Evolutionary conservation across 1,140 invertebrate genomes (phyloP), one percentile per base, ranked within the genome.

Genomic region (Parasteatoda tepidariorum): DNA sequence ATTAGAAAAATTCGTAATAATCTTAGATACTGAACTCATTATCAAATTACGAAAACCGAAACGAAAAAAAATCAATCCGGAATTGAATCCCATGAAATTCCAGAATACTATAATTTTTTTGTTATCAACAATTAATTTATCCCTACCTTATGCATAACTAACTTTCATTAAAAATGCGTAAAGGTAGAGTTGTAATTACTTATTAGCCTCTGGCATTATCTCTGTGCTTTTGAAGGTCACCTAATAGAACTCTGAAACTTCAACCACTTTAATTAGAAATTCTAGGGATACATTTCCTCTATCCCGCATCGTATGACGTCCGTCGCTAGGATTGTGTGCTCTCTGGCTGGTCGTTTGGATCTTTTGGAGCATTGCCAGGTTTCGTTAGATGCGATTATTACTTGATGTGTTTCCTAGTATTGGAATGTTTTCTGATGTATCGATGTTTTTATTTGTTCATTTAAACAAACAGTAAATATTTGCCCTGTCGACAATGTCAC

Each of bases 41-140:
- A 66, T 66, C 62, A 66, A 66, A 66, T 66, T 34, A 66, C 62
- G 31, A 18, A 28, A 4, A 18, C 30, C 24, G 26, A 62, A 28
- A 64, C 15, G 30, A 11, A 22, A 59, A 59, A 59, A 59, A 59
- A 24, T 24, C 55, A 9, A 22, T 9, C 28, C n/a, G 30, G 9
- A 24, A 18, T 31, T 22, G 31, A 31, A 66, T 66, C 62, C 57
- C 22, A 26, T 13, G 11, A 18, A 26, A 7, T 13, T 11, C 18
- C 30, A 18, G 62, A 22, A 66, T 66, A 13, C 13, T 33, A 7
- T 5, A 31, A n/a, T 28, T 33, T 15, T 22, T 33, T 66, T 66
- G 30, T 66, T 66, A 66, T 66, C 62, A 64, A n/a, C 62, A 66
- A 66, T 66, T 66, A 66, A 66, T 66, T 66, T 31, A 66, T n/a